A percentile compares a stretch with the other conserved stretches of the same genome.
Conservation (phyloP, 2,797 vertebrate genomes). For the Momotus momota region DNA sequence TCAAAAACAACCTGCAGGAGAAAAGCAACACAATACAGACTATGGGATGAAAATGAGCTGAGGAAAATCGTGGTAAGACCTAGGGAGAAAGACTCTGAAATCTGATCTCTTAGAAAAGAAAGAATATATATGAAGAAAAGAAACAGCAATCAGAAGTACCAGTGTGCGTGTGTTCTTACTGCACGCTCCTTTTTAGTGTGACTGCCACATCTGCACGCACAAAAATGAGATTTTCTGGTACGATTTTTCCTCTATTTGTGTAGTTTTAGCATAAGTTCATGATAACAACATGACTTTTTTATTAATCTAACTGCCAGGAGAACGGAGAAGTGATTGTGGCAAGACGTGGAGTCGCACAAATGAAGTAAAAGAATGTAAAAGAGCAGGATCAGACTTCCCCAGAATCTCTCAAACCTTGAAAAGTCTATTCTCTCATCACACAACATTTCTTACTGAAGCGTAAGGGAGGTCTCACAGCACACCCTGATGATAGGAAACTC, state of each 20-base stretch:
- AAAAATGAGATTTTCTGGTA: not conserved
- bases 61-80: not conserved
- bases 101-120: not conserved
- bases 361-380: not conserved
- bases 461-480: not conserved
- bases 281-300: not conserved
- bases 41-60: not conserved
- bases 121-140: not conserved
- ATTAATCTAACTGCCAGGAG: not conserved
- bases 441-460: not conserved
- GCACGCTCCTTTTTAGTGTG: rapidly evolving
- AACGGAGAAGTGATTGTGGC: not conserved
- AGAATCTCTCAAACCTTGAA: not conserved
- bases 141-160: not conserved
- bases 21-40: not conserved
- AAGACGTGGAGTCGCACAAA: not conserved
- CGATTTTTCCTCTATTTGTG: not conserved
- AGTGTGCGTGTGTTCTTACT: not conserved
- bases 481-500: not conserved
- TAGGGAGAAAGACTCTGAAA: not conserved
- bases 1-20: not conserved
- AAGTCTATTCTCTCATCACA: not conserved
- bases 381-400: not conserved
- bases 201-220: not conserved
- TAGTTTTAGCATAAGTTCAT: not conserved